Base-by-base conservation (phyloP, 2,888 invertebrate genomes). In the Liposcelis brunnea region DNA sequence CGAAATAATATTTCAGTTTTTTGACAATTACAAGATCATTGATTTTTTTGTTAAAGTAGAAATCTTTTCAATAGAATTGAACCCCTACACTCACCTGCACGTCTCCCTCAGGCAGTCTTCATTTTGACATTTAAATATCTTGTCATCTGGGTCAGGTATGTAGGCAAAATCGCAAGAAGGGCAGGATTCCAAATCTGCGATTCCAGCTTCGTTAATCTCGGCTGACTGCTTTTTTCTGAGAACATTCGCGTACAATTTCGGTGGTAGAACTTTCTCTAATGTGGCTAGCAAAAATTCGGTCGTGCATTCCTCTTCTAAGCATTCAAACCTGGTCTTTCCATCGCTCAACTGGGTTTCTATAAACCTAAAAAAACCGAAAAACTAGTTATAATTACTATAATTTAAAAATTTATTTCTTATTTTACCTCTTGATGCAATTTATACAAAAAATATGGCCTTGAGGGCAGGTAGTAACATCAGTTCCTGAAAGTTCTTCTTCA, bases 161-260 rank as follows among this genome's bases (percentile, higher is more conserved):
- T 64, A 64, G 16, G 67, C 66, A 53, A 68, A 71, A 32, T 64
- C 60, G 51, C 70, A 71, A 53, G 66, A 70, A 1, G 70, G 69
- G 55, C 70, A 71, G 1, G 59, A 56, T 2, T 66, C 68, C 8
- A 71, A 56, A 38, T 67, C 68, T n/a, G 64, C 62, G 18, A 70
- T 59, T 33, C 60, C 26, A 8, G 70, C 70, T 15, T 61, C 59
- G 45, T 55, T 56, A 5, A 70, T 60, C 52, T 70, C 69, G 33
- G 62, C 66, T 36, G 64, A 64, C 51, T 70, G 68, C 46, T 63
- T 57, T 43, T 63, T 61, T 8, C 58, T 55, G 15, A 69, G 52
- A 31, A 67, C 53, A 46, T 61, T 61, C 31, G 65, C 65, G 49
- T 67, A 67, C 19, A 61, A 56, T 6, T 59, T 59, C 1, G 64